Percentiles rank a stretch among this genome's conserved stretches.
Evolutionary conservation across 2,113 vertebrate species (phyloP).

Genomic region (Pseudorhombus dupliciocellatus): DNA sequence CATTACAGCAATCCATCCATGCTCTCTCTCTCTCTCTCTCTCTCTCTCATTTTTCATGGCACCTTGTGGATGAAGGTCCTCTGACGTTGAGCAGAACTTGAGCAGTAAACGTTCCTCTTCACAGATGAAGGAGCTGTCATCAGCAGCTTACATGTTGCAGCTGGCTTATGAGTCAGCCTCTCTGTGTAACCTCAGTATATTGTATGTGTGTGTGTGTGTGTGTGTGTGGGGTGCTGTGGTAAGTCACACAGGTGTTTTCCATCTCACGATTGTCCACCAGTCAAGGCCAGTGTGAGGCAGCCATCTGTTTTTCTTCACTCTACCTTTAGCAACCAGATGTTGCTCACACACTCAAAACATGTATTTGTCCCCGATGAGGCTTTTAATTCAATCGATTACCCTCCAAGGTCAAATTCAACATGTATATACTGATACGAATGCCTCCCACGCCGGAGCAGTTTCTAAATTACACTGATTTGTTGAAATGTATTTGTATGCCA

Average conservation of each 20-base stretch:
- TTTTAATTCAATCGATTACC: background rate
- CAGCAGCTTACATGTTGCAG: conserved; percentile 38
- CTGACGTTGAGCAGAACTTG: background rate
- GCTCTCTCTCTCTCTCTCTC: background rate
- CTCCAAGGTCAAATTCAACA: background rate
- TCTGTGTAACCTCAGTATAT: background rate
- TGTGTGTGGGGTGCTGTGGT: background rate
- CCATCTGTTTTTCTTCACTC: conserved; percentile 16
- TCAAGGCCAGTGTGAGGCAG: conserved; percentile 2
- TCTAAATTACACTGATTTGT: background rate
- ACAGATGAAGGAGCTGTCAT: conserved; percentile 68
- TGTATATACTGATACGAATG: background rate
- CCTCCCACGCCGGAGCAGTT: background rate
- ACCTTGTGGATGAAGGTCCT: background rate
- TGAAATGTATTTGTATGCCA: background rate
- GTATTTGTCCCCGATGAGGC: background rate
- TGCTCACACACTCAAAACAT: background rate
- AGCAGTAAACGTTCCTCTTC: conserved; percentile 60
- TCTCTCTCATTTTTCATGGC: no score
- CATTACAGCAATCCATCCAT: no score
- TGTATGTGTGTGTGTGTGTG: background rate
- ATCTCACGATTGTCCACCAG: conserved; percentile 29
- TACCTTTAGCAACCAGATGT: background rate
- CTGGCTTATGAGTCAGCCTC: background rate
- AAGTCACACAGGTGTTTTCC: conserved; percentile 7